Percentiles rank a stretch among this genome's conserved stretches.
Evolutionary conservation across 2,888 invertebrate species (phyloP).

Genomic region (Myopa tessellatipennis): DNA sequence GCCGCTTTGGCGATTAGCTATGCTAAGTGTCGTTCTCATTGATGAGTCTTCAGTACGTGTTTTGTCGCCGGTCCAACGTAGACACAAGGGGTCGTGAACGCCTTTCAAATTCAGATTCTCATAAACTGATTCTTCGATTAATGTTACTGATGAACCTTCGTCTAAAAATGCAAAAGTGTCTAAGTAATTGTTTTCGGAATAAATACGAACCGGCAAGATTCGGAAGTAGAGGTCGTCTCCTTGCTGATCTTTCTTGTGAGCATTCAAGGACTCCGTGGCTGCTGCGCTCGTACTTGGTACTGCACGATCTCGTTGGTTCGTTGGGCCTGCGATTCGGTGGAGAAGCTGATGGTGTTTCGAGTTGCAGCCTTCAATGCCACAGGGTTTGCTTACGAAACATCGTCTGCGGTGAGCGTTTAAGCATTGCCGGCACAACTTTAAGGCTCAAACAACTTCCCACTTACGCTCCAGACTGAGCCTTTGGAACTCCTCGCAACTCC

Average conservation of each 20-base stretch:
- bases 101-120: slow-evolving; percentile 25
- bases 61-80: too few species aligned
- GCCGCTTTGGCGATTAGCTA: too few species aligned
- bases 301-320: too few species aligned
- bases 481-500: slow-evolving; percentile 21
- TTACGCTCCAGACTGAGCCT: slow-evolving; percentile 11
- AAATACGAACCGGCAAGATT: slow-evolving; percentile 18
- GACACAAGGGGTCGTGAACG: slow-evolving; percentile 21
- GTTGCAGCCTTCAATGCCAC: too few species aligned
- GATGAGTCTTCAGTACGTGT: too few species aligned
- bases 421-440: too few species aligned
- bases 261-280: not conserved
- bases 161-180: slow-evolving; percentile 36
- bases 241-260: slow-evolving; percentile 14
- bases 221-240: slow-evolving; percentile 9
- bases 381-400: too few species aligned
- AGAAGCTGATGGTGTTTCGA: too few species aligned
- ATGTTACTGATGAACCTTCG: slow-evolving; percentile 33
- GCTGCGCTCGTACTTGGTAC: not conserved
- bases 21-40: too few species aligned
- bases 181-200: slow-evolving; percentile 20
- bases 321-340: too few species aligned
- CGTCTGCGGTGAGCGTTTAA: too few species aligned
- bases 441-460: too few species aligned
- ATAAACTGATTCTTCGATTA: slow-evolving; percentile 38